Base-by-base conservation (phyloP, 2,888 invertebrate species). In the Caenorhabditis imperialis region DNA sequence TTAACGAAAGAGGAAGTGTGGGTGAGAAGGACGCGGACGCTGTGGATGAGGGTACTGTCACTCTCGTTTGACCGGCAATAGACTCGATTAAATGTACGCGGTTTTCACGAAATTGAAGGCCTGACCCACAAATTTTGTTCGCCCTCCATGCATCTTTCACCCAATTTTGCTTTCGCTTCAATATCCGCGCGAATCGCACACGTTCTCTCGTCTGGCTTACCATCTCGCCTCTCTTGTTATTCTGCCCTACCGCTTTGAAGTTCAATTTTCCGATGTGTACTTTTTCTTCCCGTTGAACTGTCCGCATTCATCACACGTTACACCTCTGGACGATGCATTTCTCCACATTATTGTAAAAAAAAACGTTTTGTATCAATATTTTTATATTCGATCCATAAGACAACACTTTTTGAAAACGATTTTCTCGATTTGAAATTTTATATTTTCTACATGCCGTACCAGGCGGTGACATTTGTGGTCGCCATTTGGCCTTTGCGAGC, bases 111-210 rank as follows among this genome's bases (percentile, higher is more conserved):
- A 69, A 75, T 75, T 78, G 75, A 75, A 75, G 69, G 75, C 75
- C 72, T 75, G 78, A 78, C 78, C 78, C 78, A 78, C 72, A 71
- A 77, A 74, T 63, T 60, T 55, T 38, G 37, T 61, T 63, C 75
- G 51, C 60, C 53, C 63, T 65, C 50, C 58, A 55, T 63, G 57
- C 60, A 62, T 71, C 63, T 70, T 70, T 70, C 70, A 70, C 70
- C 63, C 60, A 61, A 61, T 71, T 69, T 71, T 58, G 62, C 60
- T 60, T 60, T 58, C 60, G 73, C 63, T 57, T 54, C 61, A 67
- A 60, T 67, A 58, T 73, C 73, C 51, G 57, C 73, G 61, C 60
- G 54, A 54, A 65, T 65, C 65, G 58, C 35, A 37, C 48, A 38
- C 62, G 25, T 42, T 20, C 51, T 60, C 54, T 61, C 44, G 63